Conservation (phyloP, 2,888 invertebrate species). For the Xiphydria camelus region DNA sequence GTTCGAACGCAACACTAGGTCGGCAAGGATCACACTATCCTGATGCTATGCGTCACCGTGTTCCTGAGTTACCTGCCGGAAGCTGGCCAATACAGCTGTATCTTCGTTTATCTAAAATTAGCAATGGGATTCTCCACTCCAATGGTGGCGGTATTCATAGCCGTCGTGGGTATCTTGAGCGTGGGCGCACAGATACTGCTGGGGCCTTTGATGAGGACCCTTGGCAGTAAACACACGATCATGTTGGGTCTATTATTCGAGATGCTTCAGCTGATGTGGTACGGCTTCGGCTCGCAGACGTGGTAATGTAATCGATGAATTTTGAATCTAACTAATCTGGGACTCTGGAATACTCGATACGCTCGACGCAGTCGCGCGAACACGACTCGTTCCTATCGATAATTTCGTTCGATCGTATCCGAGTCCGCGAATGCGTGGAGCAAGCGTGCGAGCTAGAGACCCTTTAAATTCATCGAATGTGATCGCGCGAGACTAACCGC, state of each 20-base stretch:
- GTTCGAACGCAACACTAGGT: slow-evolving; percentile 62
- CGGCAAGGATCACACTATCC: slow-evolving; percentile 91
- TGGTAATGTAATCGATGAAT: slow-evolving; percentile 69
- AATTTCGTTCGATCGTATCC: too few relatives aligned
- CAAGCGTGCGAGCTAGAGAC: background rate
- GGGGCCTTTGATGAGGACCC: slow-evolving; percentile 69
- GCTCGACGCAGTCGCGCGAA: too few relatives aligned
- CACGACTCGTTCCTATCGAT: too few relatives aligned
- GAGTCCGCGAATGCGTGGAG: too few relatives aligned
- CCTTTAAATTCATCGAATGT: background rate
- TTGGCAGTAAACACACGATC: slow-evolving; percentile 96
- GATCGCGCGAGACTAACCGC: too few relatives aligned
- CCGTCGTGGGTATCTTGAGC: slow-evolving; percentile 93
- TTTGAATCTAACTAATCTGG: too few relatives aligned
- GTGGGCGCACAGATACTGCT: slow-evolving; percentile 92
- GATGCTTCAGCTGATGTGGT: slow-evolving; percentile 96
- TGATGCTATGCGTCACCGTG: slow-evolving; percentile 96
- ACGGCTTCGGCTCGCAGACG: slow-evolving; percentile 92
- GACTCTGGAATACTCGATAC: too few relatives aligned
- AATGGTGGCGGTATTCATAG: slow-evolving; percentile 97
- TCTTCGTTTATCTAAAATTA: slow-evolving; percentile 97
- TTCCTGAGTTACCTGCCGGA: slow-evolving; percentile 98
- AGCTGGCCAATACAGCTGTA: slow-evolving; percentile 98
- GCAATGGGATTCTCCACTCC: slow-evolving; percentile 94
- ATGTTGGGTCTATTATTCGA: slow-evolving; percentile 96